Base-by-base conservation (phyloP, 2,797 vertebrate species). In the Sebastes reedi region DNA sequence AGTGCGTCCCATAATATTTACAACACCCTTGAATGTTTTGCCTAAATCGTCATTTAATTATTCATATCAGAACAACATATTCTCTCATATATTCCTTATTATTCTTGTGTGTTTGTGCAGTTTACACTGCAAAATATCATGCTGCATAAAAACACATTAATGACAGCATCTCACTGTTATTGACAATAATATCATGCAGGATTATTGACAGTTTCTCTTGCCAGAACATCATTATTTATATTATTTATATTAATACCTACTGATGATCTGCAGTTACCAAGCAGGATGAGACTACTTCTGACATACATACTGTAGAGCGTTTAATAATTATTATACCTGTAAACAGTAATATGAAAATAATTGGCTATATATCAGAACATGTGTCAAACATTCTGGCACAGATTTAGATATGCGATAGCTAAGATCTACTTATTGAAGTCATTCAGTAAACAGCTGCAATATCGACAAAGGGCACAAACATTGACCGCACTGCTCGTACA, bases 361-460 rank as follows among this genome's bases (percentile, higher is more conserved):
- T 90, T 93, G 91, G 89, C 88, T 89, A 83, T 83, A 88, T 79
- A 81, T 85, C 58, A 81, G 80, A 91, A 87, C 77, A 80, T 42
- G 22, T 81, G 80, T 91, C 83, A 81, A 72, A 83, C 56, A 81
- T 89, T 86, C 91, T 94, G 94, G 94, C 94, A 95, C 94, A 90
- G 77, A 91, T 90, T 86, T 80, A 72, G 59, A 86, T 83, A 85
- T 67, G 72, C 30, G 75, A 87, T 29, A 71, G 67, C 72, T 76
- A 83, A 75, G 14, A 81, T 88, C 67, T 80, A 84, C 72, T 68
- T 42, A 59, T 84, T 87, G 39, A 66, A 52, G 55, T 72, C 36
- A 88, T 90, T 88, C 56, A 80, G 83, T 87, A 81, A 90, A 92
- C 75, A 84, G 70, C 59, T 75, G 84, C 36, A 80, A 77, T 80